Conservation (phyloP, 2,113 vertebrate species). For the Pagrus major region DNA sequence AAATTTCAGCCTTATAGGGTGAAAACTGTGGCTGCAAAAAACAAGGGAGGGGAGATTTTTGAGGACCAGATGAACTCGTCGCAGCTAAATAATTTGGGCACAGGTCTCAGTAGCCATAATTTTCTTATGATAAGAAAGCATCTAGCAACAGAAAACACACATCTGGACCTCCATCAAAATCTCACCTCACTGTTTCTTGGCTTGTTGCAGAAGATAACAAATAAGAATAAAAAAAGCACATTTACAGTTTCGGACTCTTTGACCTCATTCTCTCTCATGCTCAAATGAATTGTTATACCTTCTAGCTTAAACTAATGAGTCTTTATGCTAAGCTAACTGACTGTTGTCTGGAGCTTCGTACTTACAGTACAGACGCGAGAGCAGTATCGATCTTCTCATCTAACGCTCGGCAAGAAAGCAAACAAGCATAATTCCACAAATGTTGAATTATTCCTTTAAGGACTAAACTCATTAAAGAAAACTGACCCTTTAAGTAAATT, state of each 20-base stretch:
- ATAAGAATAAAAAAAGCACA: not conserved
- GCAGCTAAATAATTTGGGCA: too few species aligned
- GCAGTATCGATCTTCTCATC: too few species aligned
- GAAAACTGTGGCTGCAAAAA: too few species aligned
- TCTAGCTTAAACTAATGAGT: too few species aligned
- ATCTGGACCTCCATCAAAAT: not conserved
- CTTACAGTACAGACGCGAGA: too few species aligned
- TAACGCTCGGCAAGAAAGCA: too few species aligned
- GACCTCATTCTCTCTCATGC: not conserved
- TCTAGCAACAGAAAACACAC: not conserved
- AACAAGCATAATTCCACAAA: not conserved
- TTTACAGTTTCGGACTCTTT: not conserved
- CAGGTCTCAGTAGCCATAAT: not conserved
- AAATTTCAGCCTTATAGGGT: too few species aligned
- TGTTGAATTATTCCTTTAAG: not conserved
- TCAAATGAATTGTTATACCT: not conserved
- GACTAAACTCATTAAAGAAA: conserved; percentile 1
- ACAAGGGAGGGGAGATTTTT: too few species aligned
- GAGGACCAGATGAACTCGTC: too few species aligned
- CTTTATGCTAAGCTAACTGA: not conserved
- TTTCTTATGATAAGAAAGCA: not conserved
- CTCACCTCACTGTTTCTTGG: not conserved
- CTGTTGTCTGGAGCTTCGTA: not conserved
- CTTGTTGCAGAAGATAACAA: not conserved
- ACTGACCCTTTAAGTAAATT: not conserved